A percentile compares a stretch with the other conserved stretches of the same genome.
phyloP scores from a whole-genome alignment of 2,113 vertebrate genomes.

The Gallinago paraguaiae region DNA sequence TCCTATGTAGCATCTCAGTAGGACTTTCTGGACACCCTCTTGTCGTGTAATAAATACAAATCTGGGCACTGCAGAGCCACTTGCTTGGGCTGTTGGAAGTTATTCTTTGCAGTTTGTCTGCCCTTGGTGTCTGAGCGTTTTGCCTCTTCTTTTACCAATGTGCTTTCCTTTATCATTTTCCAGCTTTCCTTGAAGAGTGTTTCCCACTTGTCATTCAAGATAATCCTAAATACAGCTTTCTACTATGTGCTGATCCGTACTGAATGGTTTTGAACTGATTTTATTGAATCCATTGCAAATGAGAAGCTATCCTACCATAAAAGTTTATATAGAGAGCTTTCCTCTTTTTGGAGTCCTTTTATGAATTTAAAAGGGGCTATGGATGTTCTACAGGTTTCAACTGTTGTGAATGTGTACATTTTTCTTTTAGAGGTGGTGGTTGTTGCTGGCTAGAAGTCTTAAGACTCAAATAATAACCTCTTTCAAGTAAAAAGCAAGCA shows the following conservation, averaged over 20 bases:
- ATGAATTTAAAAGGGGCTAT: neutral
- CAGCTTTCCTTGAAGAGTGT: neutral
- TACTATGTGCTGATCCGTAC: neutral
- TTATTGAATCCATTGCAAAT: neutral
- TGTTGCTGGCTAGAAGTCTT: neutral
- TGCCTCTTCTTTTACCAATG: neutral
- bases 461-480: neutral
- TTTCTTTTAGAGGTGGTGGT: neutral
- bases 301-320: neutral
- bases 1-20: neutral
- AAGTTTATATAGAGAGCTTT: neutral
- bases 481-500: neutral
- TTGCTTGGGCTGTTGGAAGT: rapidly evolving
- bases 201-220: neutral
- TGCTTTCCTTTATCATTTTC: neutral
- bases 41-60: neutral
- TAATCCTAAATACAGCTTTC: neutral
- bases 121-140: neutral
- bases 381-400: neutral
- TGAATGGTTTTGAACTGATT: neutral
- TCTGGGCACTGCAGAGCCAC: neutral
- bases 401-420: neutral
- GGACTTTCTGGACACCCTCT: neutral
- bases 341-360: neutral
- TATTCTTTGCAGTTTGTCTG: neutral